A percentile compares a stretch with the other conserved stretches of the same genome.
phyloP scores from a whole-genome alignment of 2,113 vertebrate genomes.

The Poecile atricapillus region DNA sequence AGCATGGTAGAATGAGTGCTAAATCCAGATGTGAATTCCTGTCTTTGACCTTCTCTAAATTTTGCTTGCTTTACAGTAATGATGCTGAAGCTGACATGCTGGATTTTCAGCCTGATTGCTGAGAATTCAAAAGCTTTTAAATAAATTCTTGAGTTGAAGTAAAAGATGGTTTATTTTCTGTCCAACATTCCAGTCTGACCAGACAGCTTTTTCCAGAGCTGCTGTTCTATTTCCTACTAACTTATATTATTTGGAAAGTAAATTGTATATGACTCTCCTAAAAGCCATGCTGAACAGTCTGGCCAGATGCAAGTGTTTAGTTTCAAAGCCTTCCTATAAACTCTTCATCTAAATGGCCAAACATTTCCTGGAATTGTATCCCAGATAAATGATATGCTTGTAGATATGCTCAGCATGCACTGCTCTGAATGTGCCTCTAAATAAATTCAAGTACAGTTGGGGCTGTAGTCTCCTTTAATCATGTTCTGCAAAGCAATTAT shows the following conservation, averaged over 20 bases:
- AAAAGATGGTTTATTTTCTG: neutral
- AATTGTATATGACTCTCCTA: neutral
- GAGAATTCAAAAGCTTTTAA: neutral
- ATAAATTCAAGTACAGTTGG: neutral
- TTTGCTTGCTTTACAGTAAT: neutral
- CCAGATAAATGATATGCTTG: neutral
- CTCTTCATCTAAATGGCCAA: neutral
- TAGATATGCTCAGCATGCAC: neutral
- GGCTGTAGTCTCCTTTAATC: neutral
- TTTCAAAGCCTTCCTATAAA: neutral
- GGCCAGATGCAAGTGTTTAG: neutral
- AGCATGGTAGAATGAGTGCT: neutral
- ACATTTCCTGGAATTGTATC: neutral
- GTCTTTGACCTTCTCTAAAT: fast-evolving
- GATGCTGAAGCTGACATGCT: neutral
- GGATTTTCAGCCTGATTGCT: neutral
- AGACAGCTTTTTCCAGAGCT: neutral
- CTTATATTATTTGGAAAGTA: neutral
- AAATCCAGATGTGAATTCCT: neutral
- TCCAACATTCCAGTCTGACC: neutral
- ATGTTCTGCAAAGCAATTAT: neutral
- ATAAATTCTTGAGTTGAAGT: neutral
- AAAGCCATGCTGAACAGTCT: neutral
- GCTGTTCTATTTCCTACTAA: neutral
- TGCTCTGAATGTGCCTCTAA: neutral